These are phyloP conservation scores for Hermetia illucens DNA, from an alignment of 1,140 invertebrate species.

Conservation along the genomic window DNA sequence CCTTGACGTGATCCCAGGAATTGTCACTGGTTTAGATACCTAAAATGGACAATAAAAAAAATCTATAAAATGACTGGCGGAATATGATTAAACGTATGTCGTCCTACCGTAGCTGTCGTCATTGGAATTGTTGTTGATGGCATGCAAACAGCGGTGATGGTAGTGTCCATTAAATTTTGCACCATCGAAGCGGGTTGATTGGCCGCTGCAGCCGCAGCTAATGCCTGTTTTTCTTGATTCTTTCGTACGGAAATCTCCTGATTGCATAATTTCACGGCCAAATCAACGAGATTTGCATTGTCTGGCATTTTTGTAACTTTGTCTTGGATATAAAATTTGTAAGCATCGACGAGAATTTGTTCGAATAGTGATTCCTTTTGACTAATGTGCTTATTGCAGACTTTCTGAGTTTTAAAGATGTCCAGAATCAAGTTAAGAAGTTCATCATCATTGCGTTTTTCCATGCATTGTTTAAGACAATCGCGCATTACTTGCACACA, in stretches of 20 bases:
- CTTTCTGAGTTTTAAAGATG: constrained; percentile 13
- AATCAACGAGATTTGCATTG: constrained; percentile 25
- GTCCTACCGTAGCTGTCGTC: too few relatives aligned
- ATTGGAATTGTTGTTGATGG: too few relatives aligned
- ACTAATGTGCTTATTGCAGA: constrained; percentile 11
- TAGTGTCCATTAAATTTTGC: too few relatives aligned
- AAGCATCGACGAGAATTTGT: constrained; percentile 10
- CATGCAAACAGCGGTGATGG: too few relatives aligned
- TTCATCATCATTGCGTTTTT: constrained; percentile 7
- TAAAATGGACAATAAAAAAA: too few relatives aligned
- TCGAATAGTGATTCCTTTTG: constrained; percentile 12
- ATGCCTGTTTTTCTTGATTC: constrained; percentile 7
- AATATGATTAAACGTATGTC: too few relatives aligned
- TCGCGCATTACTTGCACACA: constrained; percentile 9
- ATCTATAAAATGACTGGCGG: too few relatives aligned
- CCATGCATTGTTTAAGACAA: constrained; percentile 4
- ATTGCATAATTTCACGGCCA: constrained; percentile 30
- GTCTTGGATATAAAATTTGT: constrained; percentile 12
- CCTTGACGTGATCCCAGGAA: too few relatives aligned
- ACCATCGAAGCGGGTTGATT: too few relatives aligned
- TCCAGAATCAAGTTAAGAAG: constrained; percentile 11
- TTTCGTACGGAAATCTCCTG: constrained; percentile 17
- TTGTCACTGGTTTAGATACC: too few relatives aligned
- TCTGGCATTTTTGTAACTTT: constrained; percentile 16
- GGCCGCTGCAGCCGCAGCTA: background rate